Base-by-base conservation (phyloP, 2,797 vertebrate species). In the Chrysocyon brachyurus region DNA sequence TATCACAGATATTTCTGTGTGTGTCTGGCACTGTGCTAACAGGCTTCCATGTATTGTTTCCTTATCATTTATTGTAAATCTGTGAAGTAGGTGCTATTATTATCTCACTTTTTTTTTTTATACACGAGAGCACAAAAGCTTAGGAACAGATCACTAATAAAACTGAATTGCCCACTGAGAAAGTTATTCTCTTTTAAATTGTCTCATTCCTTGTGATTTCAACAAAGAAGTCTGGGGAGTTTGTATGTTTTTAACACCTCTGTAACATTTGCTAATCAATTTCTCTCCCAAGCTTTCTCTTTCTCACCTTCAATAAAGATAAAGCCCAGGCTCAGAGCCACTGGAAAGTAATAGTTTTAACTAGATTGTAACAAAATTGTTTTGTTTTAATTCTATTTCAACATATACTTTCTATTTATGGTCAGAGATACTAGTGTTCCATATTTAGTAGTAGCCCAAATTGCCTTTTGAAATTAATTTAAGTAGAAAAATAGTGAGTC, bases 341-440 rank as follows among this genome's bases (percentile, higher is more conserved):
- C 49, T 56, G n/a, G n/a, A 89, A 92, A 89, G 26, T 56, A 33
- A n/a, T 8, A 52, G 31, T 84, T 83, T 79, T 59, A 79, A 64
- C 12, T 61, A 84, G 26, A 31, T 22, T 70, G 8, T n/a, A 88
- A 28, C 5, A 61, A 75, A 28, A 33, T 4, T 63, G 40, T 68
- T 70, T 91, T 77, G 10, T 12, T 91, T 87, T 66, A 63, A 73
- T 86, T 86, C 17, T 81, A 22, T 86, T 94, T 52, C 87, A 87
- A 54, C 56, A 6, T 31, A 57, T 75, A 75, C 87, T 93, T 96
- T 89, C 36, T 72, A 16, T 89, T 68, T 89, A 33, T 31, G 70
- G 3, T 68, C 19, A 61, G 33, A 49, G 49, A 63, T 40, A 46
- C 3, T 14, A 21, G 31, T 17, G 56, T 4, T 70, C 12, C 24